Evolutionary conservation across 2,797 vertebrate species (phyloP).

Genomic region (Cirrhinus molitorella): DNA sequence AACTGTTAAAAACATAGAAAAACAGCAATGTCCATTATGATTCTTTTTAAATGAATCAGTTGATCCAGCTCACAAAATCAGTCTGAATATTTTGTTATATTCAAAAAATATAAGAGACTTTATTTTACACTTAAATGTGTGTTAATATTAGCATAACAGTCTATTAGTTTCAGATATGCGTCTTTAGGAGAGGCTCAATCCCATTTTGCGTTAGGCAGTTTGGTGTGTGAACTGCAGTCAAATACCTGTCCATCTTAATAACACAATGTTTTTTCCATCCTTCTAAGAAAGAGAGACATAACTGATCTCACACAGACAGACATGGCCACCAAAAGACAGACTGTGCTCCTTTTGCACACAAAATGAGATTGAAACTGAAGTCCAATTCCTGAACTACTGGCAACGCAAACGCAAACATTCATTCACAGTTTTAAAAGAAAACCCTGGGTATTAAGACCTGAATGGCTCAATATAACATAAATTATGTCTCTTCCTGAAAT

Average conservation of each 20-base stretch:
- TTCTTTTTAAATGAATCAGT: background rate
- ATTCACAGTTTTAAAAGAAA: too few species aligned
- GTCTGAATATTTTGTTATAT: background rate
- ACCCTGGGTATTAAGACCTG: too few species aligned
- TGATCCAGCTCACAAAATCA: background rate
- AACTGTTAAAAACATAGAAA: background rate
- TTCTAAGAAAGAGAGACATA: background rate
- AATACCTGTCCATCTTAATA: constrained; percentile 23
- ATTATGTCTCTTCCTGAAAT: too few species aligned
- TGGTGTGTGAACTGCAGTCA: background rate
- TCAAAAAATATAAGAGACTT: background rate
- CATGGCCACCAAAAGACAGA: background rate
- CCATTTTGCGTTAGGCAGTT: background rate
- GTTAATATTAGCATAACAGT: background rate
- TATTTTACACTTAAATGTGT: too few species aligned
- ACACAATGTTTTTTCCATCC: constrained; percentile 17
- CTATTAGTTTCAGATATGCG: background rate
- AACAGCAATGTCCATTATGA: background rate
- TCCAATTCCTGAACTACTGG: constrained; percentile 1
- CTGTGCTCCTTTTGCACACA: background rate
- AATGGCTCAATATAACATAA: too few species aligned
- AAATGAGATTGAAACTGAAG: constrained; percentile 25
- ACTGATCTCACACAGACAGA: constrained; percentile 1
- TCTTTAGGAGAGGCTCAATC: background rate
- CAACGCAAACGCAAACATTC: background rate